These are phyloP conservation scores for Galerucella pusilla DNA, from an alignment of 2,888 invertebrate species.

Conservation along the genomic window DNA sequence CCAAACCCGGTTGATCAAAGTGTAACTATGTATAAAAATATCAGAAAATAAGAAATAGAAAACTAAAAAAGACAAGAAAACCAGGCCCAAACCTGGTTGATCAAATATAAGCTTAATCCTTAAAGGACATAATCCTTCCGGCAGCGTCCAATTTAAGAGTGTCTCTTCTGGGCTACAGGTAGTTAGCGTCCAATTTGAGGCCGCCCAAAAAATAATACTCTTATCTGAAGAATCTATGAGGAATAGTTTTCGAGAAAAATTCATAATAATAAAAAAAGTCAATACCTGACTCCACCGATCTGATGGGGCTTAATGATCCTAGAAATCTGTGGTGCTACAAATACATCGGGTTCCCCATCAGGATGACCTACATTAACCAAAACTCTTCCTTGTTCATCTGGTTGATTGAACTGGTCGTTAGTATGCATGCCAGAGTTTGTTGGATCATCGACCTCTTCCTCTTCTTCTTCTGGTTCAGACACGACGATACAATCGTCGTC, in stretches of 20 bases:
- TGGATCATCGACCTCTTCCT: slow-evolving; percentile 86
- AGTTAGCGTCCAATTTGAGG: no score
- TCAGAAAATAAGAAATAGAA: no score
- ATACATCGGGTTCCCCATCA: slow-evolving; percentile 90
- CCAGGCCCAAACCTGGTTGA: no score
- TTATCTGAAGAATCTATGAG: no score
- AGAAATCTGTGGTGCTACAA: slow-evolving; percentile 90
- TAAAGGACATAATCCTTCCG: no score
- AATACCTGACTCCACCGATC: slow-evolving; percentile 65
- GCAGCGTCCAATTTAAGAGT: no score
- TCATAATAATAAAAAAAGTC: not conserved
- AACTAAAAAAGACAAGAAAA: no score
- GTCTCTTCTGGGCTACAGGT: no score
- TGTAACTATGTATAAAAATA: no score
- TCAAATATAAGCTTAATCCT: no score
- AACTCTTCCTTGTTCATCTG: slow-evolving; percentile 92
- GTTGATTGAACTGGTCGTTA: slow-evolving; percentile 90
- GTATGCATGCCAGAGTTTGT: slow-evolving; percentile 93
- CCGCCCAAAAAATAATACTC: no score
- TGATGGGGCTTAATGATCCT: slow-evolving; percentile 96
- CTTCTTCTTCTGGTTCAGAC: slow-evolving; percentile 84
- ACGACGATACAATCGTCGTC: slow-evolving; percentile 90
- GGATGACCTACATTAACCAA: slow-evolving; percentile 94
- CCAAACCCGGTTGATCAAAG: no score
- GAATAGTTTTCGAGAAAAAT: not conserved